Percentiles rank a stretch among this genome's conserved stretches.
Conservation (phyloP, 2,888 invertebrate species). For the Apamea anceps region DNA sequence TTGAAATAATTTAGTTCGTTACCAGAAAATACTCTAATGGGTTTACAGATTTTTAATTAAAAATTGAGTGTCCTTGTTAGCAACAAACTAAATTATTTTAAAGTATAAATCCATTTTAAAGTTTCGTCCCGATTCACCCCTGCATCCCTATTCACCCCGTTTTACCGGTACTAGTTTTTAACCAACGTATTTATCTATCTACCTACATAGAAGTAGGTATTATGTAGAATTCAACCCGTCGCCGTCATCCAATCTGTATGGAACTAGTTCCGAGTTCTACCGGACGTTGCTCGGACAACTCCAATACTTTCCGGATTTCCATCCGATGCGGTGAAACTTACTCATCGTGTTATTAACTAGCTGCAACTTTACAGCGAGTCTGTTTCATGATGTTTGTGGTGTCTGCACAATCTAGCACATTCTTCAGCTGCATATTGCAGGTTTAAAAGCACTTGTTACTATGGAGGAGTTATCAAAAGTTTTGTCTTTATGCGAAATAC, state of each 20-base stretch:
- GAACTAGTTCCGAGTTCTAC: constrained; percentile 22
- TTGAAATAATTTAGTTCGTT: too few species aligned
- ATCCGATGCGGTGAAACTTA: constrained; percentile 27
- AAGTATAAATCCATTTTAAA: too few species aligned
- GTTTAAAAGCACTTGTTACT: background rate
- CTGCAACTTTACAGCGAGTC: constrained; percentile 8
- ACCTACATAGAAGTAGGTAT: background rate
- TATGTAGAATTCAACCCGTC: background rate
- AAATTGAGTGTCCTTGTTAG: too few species aligned
- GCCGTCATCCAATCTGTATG: constrained; percentile 2
- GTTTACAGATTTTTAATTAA: too few species aligned
- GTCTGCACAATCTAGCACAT: background rate
- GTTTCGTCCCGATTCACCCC: too few species aligned
- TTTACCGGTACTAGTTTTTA: too few species aligned
- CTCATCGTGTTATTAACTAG: constrained; percentile 19
- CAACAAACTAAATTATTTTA: too few species aligned
- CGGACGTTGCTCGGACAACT: constrained; percentile 31
- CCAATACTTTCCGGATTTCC: constrained; percentile 39
- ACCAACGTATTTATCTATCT: background rate
- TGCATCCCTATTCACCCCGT: too few species aligned
- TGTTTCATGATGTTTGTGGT: constrained; percentile 8
- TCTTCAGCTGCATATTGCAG: background rate
- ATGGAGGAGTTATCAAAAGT: background rate
- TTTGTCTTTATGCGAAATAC: background rate
- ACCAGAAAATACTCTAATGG: too few species aligned